These are phyloP conservation scores for Lepidostoma basale DNA, from an alignment of 1,140 invertebrate genomes.

Conservation along the genomic window DNA sequence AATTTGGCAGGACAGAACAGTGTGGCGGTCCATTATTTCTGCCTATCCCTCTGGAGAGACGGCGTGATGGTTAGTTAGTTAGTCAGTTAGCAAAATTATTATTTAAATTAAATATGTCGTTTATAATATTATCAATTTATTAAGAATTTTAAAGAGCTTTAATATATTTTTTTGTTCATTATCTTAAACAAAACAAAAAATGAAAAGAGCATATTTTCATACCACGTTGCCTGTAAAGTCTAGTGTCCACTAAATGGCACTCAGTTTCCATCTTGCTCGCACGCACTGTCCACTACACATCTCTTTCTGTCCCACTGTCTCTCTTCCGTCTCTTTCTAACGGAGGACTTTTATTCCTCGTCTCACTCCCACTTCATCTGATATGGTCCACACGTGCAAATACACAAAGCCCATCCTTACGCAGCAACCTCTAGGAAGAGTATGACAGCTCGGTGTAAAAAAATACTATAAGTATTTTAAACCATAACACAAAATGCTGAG, in stretches of 20 bases:
- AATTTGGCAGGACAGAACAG: no score
- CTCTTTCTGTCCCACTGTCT: conserved; percentile 25
- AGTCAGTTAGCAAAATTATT: no score
- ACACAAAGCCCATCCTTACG: conserved; percentile 3
- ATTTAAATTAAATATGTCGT: no score
- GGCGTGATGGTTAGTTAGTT: no score
- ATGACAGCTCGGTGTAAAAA: neutral
- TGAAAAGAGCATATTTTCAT: neutral
- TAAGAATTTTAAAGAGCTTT: no score
- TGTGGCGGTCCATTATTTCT: no score
- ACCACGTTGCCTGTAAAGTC: conserved; percentile 12
- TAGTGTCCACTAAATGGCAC: conserved; percentile 34
- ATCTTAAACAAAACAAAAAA: no score
- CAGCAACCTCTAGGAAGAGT: neutral
- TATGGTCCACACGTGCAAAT: conserved; percentile 26
- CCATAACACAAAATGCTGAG: no score
- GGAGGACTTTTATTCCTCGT: neutral
- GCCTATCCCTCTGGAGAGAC: no score
- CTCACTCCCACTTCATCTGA: neutral
- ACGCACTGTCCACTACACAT: conserved; percentile 9
- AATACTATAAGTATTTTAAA: no score
- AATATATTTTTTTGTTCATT: neutral
- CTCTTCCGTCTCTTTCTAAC: conserved; percentile 7
- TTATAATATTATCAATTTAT: no score
- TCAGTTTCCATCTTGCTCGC: conserved; percentile 22